phyloP scores from a whole-genome alignment of 1,140 invertebrate species.

The Proales similis region DNA sequence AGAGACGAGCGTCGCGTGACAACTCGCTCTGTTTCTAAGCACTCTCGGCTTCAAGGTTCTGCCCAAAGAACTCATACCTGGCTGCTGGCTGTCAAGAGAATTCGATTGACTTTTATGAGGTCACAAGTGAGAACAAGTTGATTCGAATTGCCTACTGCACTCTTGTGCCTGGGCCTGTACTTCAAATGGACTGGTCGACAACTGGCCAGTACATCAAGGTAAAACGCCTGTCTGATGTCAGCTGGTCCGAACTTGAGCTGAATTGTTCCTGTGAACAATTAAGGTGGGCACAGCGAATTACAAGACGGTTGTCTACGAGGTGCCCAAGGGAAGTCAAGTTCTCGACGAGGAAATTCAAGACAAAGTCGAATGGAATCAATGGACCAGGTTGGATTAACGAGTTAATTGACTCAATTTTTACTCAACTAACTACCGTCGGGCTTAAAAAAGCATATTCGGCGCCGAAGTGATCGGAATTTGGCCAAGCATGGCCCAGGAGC shows the following conservation, averaged over 20 bases:
- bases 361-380: constrained; percentile 49
- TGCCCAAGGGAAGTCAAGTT: constrained; percentile 42
- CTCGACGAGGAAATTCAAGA: constrained; percentile 41
- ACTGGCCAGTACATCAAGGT: constrained; percentile 49
- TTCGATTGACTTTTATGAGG: constrained; percentile 51
- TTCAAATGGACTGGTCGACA: constrained; percentile 53
- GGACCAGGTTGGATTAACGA: constrained; percentile 46
- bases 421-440: background rate
- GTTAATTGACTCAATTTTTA: background rate
- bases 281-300: constrained; percentile 50
- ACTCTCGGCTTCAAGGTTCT: constrained; percentile 44
- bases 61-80: constrained; percentile 46
- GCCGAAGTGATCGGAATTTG: constrained; percentile 52
- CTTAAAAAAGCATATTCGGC: constrained; percentile 49
- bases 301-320: constrained; percentile 46
- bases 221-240: background rate
- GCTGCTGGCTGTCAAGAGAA: constrained; percentile 50
- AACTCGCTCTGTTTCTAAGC: background rate
- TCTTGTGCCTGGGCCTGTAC: constrained; percentile 48
- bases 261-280: background rate
- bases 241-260: too few relatives aligned
- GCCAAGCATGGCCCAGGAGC: constrained; percentile 46
- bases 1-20: background rate
- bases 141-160: constrained; percentile 49
- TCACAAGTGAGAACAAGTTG: constrained; percentile 43